Percentiles rank a stretch among this genome's conserved stretches.
phyloP scores from a whole-genome alignment of 2,113 vertebrate genomes.

The Octodon degus region DNA sequence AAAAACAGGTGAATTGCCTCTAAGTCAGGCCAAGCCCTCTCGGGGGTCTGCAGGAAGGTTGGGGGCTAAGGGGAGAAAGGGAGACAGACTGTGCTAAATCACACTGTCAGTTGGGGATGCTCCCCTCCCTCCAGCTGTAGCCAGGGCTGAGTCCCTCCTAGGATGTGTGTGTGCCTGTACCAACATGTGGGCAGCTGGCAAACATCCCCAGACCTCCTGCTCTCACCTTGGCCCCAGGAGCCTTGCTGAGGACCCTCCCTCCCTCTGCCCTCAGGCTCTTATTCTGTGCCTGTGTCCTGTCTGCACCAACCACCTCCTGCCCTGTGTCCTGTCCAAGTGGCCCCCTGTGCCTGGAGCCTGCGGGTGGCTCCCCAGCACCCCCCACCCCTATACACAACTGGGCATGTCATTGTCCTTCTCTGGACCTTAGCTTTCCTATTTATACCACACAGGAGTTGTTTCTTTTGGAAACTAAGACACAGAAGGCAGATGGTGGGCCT shows the following conservation, averaged over 20 bases:
- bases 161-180: neutral
- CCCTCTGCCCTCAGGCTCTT: too few species aligned
- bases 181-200: neutral
- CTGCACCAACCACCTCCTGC: too few species aligned
- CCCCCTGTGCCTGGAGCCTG: neutral
- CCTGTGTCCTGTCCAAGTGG: neutral
- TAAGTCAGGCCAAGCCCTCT: conserved; percentile 65
- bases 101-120: conserved; percentile 66
- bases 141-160: neutral
- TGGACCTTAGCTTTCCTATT: neutral
- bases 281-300: neutral
- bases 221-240: neutral
- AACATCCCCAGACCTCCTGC: neutral
- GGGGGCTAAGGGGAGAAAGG: conserved; percentile 55
- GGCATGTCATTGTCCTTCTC: neutral
- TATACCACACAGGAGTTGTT: neutral
- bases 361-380: neutral
- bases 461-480: neutral
- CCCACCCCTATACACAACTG: neutral
- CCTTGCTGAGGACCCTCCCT: neutral
- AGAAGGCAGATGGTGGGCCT: neutral
- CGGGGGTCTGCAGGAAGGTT: conserved; percentile 62
- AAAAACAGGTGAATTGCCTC: conserved; percentile 81
- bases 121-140: conserved; percentile 63
- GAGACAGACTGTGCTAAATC: conserved; percentile 77